These are phyloP conservation scores for Lamproptera curius DNA, from an alignment of 2,888 invertebrate genomes.

Conservation along the genomic window DNA sequence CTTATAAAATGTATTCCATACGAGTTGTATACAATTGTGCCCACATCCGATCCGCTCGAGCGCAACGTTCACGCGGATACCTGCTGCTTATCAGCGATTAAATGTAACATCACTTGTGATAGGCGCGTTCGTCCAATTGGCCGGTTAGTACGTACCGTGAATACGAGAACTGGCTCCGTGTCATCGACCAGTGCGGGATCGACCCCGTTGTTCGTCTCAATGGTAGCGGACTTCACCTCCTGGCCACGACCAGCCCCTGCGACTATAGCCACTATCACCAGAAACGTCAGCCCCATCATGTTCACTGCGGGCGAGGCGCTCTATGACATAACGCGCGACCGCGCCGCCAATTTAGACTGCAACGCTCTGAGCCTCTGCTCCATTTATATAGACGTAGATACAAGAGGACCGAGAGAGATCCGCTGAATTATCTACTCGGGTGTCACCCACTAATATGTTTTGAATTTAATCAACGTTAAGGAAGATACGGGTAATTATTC, in stretches of 20 bases:
- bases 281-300: conserved; percentile 15
- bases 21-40: not conserved
- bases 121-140: not conserved
- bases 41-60: not conserved
- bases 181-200: conserved; percentile 34
- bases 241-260: conserved; percentile 29
- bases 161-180: conserved; percentile 52
- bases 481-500: too few species aligned
- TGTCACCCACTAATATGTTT: too few species aligned
- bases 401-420: conserved; percentile 43
- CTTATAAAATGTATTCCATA: not conserved
- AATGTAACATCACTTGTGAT: conserved; percentile 25
- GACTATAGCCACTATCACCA: conserved; percentile 34
- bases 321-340: too few species aligned
- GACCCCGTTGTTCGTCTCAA: conserved; percentile 34
- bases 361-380: conserved; percentile 52
- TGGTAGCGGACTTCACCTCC: conserved; percentile 32
- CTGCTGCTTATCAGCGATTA: conserved; percentile 33
- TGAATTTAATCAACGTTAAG: too few species aligned
- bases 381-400: conserved; percentile 68
- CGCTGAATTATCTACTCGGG: conserved; percentile 18
- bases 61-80: conserved; percentile 6
- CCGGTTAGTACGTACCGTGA: conserved; percentile 52
- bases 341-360: conserved; percentile 68
- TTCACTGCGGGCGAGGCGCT: conserved; percentile 33